Conservation (phyloP, 2,888 invertebrate genomes). For the Tetramorium bicarinatum region DNA sequence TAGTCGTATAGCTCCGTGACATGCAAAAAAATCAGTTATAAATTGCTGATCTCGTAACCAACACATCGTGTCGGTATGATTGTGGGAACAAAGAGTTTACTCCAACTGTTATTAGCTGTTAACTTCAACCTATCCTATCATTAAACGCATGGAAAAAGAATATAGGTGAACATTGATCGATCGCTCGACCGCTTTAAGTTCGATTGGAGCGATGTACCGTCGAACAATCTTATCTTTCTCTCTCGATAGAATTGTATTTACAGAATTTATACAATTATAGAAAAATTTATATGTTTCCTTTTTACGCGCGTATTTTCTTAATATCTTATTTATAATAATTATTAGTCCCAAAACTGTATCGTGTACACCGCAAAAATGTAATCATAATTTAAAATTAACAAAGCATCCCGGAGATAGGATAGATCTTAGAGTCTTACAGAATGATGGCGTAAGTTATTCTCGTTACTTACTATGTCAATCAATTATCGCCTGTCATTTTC, state of each 20-base stretch:
- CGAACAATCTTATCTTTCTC: slow-evolving; percentile 3
- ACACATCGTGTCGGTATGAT: slow-evolving; percentile 19
- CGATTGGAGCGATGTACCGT: slow-evolving; percentile 4
- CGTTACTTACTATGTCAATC: slow-evolving; percentile 18
- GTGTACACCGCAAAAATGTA: not conserved
- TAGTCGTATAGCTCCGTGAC: not conserved
- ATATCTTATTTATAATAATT: not conserved
- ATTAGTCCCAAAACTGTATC: not conserved
- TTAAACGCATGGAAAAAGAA: slow-evolving; percentile 33
- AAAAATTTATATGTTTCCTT: not conserved
- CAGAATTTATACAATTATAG: not conserved
- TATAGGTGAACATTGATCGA: slow-evolving; percentile 42
- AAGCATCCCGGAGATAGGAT: not conserved
- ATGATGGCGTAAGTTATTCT: slow-evolving; percentile 19
- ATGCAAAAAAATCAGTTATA: slow-evolving; percentile 23
- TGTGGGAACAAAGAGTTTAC: slow-evolving; percentile 47
- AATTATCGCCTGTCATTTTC: slow-evolving; percentile 7
- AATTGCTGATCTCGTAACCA: slow-evolving; percentile 35
- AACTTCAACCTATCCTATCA: slow-evolving; percentile 42
- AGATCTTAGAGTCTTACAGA: not conserved
- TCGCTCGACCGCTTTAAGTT: slow-evolving; percentile 34
- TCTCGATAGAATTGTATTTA: not conserved
- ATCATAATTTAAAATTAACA: not conserved
- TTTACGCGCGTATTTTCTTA: not conserved
- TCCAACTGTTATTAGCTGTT: slow-evolving; percentile 40